Evolutionary conservation across 2,113 vertebrate genomes (phyloP), one percentile per base, ranked within the genome.

Genomic region (Urocitellus parryii): DNA sequence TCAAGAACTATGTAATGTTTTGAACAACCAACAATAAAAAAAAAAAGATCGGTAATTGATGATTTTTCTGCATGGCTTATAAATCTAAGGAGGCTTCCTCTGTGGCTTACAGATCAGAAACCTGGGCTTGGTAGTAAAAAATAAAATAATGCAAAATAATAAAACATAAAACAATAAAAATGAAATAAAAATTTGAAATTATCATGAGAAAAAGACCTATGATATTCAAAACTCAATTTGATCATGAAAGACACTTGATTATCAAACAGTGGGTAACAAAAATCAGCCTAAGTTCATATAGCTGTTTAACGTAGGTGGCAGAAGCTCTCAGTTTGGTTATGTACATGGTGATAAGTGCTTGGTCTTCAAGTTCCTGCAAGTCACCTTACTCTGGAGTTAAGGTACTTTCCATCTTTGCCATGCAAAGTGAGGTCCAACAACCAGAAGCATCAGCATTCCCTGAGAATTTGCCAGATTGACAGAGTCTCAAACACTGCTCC

Each of bases 171-270:
- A 29, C 17, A 96, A 76, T 58, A 89, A 37, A 92, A 95, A 88
- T 82, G 70, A 82, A 84, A 72, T 73, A 9, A 97, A 91, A 84
- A 67, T 72, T 88, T 45, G 27, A 65, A 80, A 20, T 85, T 63
- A 48, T 53, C 39, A 76, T 94, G 48, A 65, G 24, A 89, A 95
- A 79, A 90, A 61, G 27, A 48, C 9, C 78, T 88, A 13, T 0
- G 32, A 29, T 78, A 77, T 67, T 90, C 25, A 95, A n/a, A 90
- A 90, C 11, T 82, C 29, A 82, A 42, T 73, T 88, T 89, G 88
- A 68, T 79, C 18, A 45, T 90, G 24, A 92, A 78, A 93, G 79
- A 79, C 39, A 51, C 17, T 89, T 63, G 42, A 70, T 82, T 4
- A 56, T 58, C 16, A 79, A 90, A 94, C 32, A 86, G 63, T 68